phyloP scores from a whole-genome alignment of 1,140 invertebrate genomes.

The Leptinotarsa defecta region DNA sequence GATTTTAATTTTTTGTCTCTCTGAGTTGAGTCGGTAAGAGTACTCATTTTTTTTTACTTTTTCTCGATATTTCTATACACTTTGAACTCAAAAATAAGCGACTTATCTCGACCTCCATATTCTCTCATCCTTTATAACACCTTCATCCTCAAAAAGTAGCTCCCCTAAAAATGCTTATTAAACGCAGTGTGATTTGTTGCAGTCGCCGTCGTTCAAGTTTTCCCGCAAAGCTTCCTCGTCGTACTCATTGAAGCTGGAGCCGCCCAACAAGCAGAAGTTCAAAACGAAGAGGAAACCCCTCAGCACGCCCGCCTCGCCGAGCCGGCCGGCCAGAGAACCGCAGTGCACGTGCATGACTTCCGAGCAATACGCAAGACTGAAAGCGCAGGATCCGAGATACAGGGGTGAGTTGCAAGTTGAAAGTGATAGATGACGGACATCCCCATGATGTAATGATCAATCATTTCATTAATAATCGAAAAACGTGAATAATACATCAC shows the following conservation, averaged over 20 bases:
- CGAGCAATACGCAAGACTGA: conserved; percentile 84
- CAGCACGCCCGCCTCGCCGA: conserved; percentile 88
- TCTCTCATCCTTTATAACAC: too few species aligned
- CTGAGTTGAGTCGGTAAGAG: too few species aligned
- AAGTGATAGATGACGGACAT: too few species aligned
- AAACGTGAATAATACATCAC: too few species aligned
- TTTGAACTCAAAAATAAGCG: too few species aligned
- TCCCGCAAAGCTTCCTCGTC: conserved; percentile 95
- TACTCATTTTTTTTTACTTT: too few species aligned
- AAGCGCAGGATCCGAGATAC: conserved; percentile 83
- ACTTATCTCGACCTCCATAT: too few species aligned
- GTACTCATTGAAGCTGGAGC: conserved; percentile 92
- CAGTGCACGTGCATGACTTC: conserved; percentile 95
- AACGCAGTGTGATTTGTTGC: conserved; percentile 68
- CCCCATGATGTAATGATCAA: too few species aligned
- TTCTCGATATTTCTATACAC: too few species aligned
- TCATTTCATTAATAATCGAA: too few species aligned
- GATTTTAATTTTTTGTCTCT: too few species aligned
- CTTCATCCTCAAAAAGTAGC: conserved; percentile 1
- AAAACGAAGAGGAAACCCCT: conserved; percentile 86
- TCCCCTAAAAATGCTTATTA: conserved; percentile 51
- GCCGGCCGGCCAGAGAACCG: conserved; percentile 75
- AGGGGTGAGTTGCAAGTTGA: conserved; percentile 58
- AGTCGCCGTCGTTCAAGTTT: conserved; percentile 97
- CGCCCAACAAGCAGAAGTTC: conserved; percentile 81